Conservation (phyloP, 2,797 vertebrate species). For the Chromis chromis region DNA sequence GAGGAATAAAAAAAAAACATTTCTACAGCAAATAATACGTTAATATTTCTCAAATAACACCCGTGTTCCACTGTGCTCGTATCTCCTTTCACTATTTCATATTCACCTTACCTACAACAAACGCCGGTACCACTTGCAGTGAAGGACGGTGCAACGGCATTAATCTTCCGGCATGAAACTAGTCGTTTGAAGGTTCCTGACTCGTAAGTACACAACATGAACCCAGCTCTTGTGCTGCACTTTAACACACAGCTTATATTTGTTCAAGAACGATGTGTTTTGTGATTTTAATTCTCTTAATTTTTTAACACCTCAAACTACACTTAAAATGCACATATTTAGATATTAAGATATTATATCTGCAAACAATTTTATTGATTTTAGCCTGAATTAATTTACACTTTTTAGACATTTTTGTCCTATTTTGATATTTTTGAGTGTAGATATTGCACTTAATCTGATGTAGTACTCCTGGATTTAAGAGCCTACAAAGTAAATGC, state of each 20-base stretch:
- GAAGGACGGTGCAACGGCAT: constrained; percentile 59
- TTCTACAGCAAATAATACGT: neutral
- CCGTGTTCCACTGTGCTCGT: rapidly evolving
- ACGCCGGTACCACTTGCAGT: constrained; percentile 28
- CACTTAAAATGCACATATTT: neutral
- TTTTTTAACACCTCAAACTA: neutral
- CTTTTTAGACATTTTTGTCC: neutral
- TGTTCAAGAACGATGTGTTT: neutral
- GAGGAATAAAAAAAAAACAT: rapidly evolving
- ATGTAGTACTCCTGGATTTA: neutral
- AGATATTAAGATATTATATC: neutral
- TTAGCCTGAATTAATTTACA: neutral
- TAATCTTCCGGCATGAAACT: constrained; percentile 61
- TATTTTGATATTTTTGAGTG: neutral
- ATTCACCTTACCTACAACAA: constrained; percentile 55
- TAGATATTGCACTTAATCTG: neutral
- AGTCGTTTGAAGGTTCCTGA: constrained; percentile 34
- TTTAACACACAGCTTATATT: neutral
- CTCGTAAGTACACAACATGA: neutral
- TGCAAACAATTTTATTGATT: neutral
- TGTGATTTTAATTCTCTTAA: neutral
- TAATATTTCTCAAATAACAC: rapidly evolving
- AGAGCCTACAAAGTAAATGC: neutral
- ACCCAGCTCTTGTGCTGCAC: too few relatives aligned
- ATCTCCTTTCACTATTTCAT: too few relatives aligned